Conservation (phyloP, 2,797 vertebrate species). For the Liparis tanakae region DNA sequence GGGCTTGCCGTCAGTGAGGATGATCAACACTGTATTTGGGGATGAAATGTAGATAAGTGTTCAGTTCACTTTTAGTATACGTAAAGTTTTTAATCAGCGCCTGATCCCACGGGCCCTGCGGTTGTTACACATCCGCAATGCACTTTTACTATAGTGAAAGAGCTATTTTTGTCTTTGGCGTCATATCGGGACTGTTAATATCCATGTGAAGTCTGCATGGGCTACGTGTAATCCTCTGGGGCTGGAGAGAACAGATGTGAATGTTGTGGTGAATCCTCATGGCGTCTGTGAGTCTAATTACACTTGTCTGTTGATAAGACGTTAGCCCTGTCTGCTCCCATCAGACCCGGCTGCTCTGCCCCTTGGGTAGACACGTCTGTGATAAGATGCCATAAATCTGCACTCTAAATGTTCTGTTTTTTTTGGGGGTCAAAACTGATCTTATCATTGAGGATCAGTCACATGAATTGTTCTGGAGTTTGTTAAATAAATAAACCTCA, state of each 20-base stretch:
- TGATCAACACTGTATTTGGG: constrained; percentile 44
- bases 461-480: neutral
- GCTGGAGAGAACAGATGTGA: constrained; percentile 67
- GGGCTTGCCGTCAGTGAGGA: constrained; percentile 45
- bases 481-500: neutral
- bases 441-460: neutral
- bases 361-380: constrained; percentile 18
- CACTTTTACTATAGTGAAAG: constrained; percentile 6
- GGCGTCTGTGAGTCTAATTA: constrained; percentile 66
- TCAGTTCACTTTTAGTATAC: neutral
- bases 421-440: neutral
- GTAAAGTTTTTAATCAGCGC: neutral
- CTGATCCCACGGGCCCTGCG: neutral
- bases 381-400: constrained; percentile 23
- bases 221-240: constrained; percentile 51
- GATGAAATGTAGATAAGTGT: constrained; percentile 6
- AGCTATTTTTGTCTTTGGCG: neutral
- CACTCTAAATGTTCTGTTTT: constrained; percentile 1
- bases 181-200: constrained; percentile 15
- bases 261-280: constrained; percentile 54
- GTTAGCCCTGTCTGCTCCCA: constrained; percentile 37
- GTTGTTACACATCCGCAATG: neutral
- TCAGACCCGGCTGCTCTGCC: constrained; percentile 34
- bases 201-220: constrained; percentile 36
- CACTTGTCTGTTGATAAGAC: constrained; percentile 55